phyloP scores from a whole-genome alignment of 2,797 vertebrate genomes.

The Paratrypauchen microcephalus region DNA sequence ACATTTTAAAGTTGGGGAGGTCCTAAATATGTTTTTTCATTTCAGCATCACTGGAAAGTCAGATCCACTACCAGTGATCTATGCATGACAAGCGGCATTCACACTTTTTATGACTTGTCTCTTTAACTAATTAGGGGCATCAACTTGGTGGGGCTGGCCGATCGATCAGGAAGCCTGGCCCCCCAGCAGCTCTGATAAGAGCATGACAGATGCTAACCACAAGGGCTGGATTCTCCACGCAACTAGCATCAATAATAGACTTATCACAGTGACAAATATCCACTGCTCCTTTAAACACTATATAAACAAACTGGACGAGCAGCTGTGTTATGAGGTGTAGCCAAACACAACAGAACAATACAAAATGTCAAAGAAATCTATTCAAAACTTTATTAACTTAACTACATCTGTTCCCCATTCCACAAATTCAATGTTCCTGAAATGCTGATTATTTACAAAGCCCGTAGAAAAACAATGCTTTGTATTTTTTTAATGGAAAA shows the following conservation, averaged over 20 bases:
- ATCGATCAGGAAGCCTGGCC: conserved; percentile 57
- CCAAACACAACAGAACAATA: conserved; percentile 26
- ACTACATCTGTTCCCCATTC: conserved; percentile 53
- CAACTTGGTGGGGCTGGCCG: conserved; percentile 34
- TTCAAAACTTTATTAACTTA: conserved; percentile 38
- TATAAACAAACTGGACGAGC: conserved; percentile 4
- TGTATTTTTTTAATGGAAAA: conserved; percentile 61
- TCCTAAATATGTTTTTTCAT: background rate
- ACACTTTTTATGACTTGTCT: conserved; percentile 41
- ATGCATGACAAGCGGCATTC: conserved; percentile 25
- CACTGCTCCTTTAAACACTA: conserved; percentile 28
- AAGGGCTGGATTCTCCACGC: conserved; percentile 45
- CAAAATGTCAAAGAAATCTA: conserved; percentile 28
- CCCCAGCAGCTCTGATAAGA: conserved; percentile 63
- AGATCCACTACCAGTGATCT: conserved; percentile 37
- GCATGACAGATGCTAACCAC: conserved; percentile 69
- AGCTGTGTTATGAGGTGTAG: conserved; percentile 21
- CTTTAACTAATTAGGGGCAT: conserved; percentile 47
- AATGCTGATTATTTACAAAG: conserved; percentile 44
- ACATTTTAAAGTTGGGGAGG: too few species aligned
- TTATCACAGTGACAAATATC: conserved; percentile 49
- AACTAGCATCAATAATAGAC: conserved; percentile 49
- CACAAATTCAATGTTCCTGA: conserved; percentile 27
- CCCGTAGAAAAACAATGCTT: conserved; percentile 23
- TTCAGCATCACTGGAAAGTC: background rate